These are phyloP conservation scores for Idris sp. DNA, from an alignment of 1,140 invertebrate species.

Conservation along the genomic window DNA sequence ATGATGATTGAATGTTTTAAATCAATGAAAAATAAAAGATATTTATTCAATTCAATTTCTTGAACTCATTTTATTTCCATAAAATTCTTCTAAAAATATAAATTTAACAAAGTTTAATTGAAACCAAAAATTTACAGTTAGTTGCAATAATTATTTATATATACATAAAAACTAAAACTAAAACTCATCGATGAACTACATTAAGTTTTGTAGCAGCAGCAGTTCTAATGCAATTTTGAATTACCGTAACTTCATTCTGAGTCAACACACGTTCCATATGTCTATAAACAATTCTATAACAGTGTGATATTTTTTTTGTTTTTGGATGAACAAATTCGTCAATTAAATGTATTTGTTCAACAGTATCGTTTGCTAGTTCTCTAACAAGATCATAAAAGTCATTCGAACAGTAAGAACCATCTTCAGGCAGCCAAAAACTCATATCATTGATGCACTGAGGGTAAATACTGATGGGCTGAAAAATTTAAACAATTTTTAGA, in stretches of 20 bases:
- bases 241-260: slow-evolving; percentile 90
- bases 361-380: slow-evolving; percentile 89
- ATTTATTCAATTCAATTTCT: too few relatives aligned
- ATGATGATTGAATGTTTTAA: slow-evolving; percentile 1
- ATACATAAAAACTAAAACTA: too few relatives aligned
- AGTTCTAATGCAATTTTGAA: slow-evolving; percentile 89
- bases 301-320: slow-evolving; percentile 89
- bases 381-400: slow-evolving; percentile 98
- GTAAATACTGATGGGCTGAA: slow-evolving; percentile 91
- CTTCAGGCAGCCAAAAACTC: slow-evolving; percentile 95
- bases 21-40: background rate
- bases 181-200: slow-evolving; percentile 83
- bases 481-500: too few relatives aligned
- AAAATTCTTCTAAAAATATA: too few relatives aligned
- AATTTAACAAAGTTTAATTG: too few relatives aligned
- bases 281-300: slow-evolving; percentile 95
- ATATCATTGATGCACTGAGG: slow-evolving; percentile 96
- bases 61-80: too few relatives aligned
- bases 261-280: slow-evolving; percentile 94
- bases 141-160: too few relatives aligned
- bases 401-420: slow-evolving; percentile 84
- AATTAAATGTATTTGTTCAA: slow-evolving; percentile 94
- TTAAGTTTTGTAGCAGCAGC: slow-evolving; percentile 81
- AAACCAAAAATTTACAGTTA: too few relatives aligned
- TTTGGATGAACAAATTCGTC: slow-evolving; percentile 95